A percentile compares a stretch with the other conserved stretches of the same genome.
Conservation (phyloP, 2,888 invertebrate genomes). For the Aquatica leii region DNA sequence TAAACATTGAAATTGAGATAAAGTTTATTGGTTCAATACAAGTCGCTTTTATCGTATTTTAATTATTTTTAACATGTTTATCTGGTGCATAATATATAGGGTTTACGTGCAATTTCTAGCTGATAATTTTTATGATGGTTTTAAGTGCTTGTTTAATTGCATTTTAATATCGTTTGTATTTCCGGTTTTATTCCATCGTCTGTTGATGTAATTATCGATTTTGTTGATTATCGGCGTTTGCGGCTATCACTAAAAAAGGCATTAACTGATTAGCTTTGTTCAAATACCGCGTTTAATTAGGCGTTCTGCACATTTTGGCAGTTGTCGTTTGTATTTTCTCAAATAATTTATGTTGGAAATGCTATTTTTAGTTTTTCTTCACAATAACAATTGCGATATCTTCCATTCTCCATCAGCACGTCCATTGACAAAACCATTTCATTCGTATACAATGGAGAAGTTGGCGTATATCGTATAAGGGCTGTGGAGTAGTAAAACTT, state of each 20-base stretch:
- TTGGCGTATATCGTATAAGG: constrained; percentile 31
- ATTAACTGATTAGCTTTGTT: constrained; percentile 17
- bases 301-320: too few species aligned
- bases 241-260: constrained; percentile 1
- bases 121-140: too few species aligned
- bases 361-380: constrained; percentile 1
- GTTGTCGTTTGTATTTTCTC: too few species aligned
- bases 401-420: constrained; percentile 25
- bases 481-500: constrained; percentile 35
- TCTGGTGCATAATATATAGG: too few species aligned
- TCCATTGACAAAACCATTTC: constrained; percentile 30
- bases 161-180: neutral
- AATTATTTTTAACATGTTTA: too few species aligned
- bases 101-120: too few species aligned
- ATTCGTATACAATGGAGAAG: constrained; percentile 32
- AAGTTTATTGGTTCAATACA: too few species aligned
- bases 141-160: neutral
- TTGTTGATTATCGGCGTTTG: constrained; percentile 5
- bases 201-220: constrained; percentile 16
- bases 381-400: constrained; percentile 17
- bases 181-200: too few species aligned
- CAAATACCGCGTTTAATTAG: too few species aligned
- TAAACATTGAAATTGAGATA: too few species aligned
- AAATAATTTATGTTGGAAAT: too few species aligned
- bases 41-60: too few species aligned